Evolutionary conservation across 2,888 invertebrate species (phyloP), one percentile per base, ranked within the genome.

Genomic region (Tachina lurida): DNA sequence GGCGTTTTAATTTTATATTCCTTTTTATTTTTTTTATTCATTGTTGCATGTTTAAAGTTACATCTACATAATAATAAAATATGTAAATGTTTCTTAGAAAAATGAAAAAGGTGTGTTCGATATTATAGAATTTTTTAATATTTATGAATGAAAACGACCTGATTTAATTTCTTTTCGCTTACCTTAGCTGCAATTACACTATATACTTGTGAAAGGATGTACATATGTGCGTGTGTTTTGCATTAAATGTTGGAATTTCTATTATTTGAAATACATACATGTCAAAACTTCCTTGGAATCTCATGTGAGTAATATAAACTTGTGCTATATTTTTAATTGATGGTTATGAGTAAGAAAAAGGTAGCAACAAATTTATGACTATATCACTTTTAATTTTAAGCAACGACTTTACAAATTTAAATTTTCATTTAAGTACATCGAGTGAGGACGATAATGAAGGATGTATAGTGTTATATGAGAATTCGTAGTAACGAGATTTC

Each of bases 21-120:
- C 1, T 12, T 58, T 31, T 54, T 65, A 2, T 12, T 58, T 31
- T 54, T 65, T 15, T 43, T 54, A 19, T 47, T 9, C 13, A 22
- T 19, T 19, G 68, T 83, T 78, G 83, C 83, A 84, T 84, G 83
- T 47, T 67, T 71, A 1, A 43, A 17, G 52, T 75, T 74, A 41
- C 79, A 71, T 74, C 60, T 62, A 39, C 43, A 22, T 62, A 63
- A 52, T 47, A 39, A 17, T 31, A 67, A 58, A 76, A 60, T 43
- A 67, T 80, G 74, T 43, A 74, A 70, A 75, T 75, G 31, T 22
- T 63, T 19, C 17, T 65, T 63, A 2, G 31, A 56, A 47, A 22
- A 45, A 56, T 76, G 56, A 49, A 82, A 82, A 83, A 83, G 76
- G 77, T 73, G 83, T 83, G 77, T 78, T 83, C 54, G 39, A 62